Conservation (phyloP, 2,797 vertebrate species). For the Gallinago solitaria region DNA sequence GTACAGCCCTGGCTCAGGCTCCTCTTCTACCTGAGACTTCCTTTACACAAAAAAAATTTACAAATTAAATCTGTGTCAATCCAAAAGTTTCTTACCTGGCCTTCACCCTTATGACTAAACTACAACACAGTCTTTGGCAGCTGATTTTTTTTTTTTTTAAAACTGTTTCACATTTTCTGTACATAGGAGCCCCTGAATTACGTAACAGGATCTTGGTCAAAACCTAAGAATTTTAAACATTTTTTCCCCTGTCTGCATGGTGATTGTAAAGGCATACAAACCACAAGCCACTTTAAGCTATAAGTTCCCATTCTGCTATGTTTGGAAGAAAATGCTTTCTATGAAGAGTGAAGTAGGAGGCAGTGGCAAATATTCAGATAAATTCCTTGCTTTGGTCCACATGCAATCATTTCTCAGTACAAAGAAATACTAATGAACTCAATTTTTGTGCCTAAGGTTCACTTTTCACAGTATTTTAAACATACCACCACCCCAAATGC, state of each 20-base stretch:
- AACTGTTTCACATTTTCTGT: constrained; percentile 12
- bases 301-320: constrained; percentile 13
- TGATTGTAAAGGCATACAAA: constrained; percentile 36
- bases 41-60: not conserved
- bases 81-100: not conserved
- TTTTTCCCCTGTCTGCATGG: not conserved
- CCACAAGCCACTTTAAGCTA: not conserved
- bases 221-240: not conserved
- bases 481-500: not conserved
- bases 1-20: not conserved
- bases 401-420: constrained; percentile 29
- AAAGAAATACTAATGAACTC: constrained; percentile 48
- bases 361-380: constrained; percentile 32
- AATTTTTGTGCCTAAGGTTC: constrained; percentile 24
- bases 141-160: not conserved
- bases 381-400: constrained; percentile 28
- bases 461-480: constrained; percentile 45
- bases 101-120: not conserved
- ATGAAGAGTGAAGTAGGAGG: constrained; percentile 16
- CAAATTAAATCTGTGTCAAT: not conserved
- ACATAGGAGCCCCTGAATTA: not conserved
- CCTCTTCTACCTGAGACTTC: not conserved
- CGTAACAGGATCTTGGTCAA: not conserved
- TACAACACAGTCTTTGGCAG: not conserved
- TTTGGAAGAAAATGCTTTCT: constrained; percentile 48